Evolutionary conservation across 2,888 invertebrate species (phyloP), one percentile per base, ranked within the genome.

Genomic region (Tenthredo distinguenda): DNA sequence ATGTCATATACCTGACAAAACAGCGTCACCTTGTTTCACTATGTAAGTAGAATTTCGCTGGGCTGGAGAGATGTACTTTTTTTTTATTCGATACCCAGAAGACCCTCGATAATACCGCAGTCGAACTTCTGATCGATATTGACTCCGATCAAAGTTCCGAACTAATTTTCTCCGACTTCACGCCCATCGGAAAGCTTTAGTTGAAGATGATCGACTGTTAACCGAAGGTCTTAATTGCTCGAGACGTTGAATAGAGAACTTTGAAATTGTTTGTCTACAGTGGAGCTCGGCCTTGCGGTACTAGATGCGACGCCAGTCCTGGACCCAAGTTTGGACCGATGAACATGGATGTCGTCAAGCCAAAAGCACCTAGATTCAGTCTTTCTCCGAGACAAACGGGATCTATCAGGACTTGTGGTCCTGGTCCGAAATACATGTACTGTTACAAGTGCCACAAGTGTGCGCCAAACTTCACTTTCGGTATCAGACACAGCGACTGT

Each of bases 401-500:
- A 84, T 90, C 89, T 72, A 90, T 93, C 18, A 93, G 93, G 2
- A 95, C 95, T 0, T 94, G 93, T 3, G 94, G 95, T 87, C 92
- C 94, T 86, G 95, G 95, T 89, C 95, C 95, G 37, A 94, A 94
- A 4, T 86, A 94, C 89, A 92, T 94, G 15, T 95, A 95, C 90
- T 92, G 94, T 88, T 91, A 91, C 12, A 94, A 94, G 87, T 93
- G 91, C 34, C 90, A 91, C 0, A 94, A 94, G 92, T 94, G 94
- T 85, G 93, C 94, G 12, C 94, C 94, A 83, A 93, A 94, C 4
- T 96, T 94, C 89, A 95, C 95, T 40, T 96, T 96, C 90, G 96
- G 96, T 71, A 92, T 94, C n/a, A 94, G 94, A 87, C 95, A 95
- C 90, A 94, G 93, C n/a, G 93, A 93, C 72, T 95, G 94, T 89